These are phyloP conservation scores for Lampris megalopsis DNA, from an alignment of 2,113 vertebrate species.

Conservation along the genomic window DNA sequence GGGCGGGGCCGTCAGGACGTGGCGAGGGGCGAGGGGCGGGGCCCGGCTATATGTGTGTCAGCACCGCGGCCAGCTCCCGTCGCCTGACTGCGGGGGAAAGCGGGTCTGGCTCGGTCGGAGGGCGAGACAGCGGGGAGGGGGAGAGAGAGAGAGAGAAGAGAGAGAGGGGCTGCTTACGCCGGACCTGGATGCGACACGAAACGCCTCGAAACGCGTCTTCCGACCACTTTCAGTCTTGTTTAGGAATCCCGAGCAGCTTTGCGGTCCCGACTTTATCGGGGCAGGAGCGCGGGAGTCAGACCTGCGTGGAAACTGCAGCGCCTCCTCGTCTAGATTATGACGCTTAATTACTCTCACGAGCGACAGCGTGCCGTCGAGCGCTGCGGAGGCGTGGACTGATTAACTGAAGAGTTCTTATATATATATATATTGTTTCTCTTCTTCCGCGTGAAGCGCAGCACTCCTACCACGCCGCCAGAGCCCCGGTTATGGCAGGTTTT, in stretches of 20 bases:
- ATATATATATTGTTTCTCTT: background rate
- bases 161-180: too few species aligned
- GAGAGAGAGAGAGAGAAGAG: too few species aligned
- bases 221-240: too few species aligned
- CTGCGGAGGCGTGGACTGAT: slow-evolving; percentile 51
- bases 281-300: slow-evolving; percentile 22
- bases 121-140: too few species aligned
- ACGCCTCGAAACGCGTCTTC: too few species aligned
- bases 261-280: too few species aligned
- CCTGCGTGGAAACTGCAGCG: slow-evolving; percentile 59
- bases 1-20: background rate
- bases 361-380: slow-evolving; percentile 20
- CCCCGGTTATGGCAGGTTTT: slow-evolving; percentile 16
- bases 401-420: slow-evolving; percentile 38
- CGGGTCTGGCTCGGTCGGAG: background rate
- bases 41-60: slow-evolving; percentile 62
- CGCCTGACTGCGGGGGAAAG: slow-evolving; percentile 66
- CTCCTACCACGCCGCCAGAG: background rate
- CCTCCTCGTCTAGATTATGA: slow-evolving; percentile 57
- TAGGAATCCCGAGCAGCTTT: too few species aligned
- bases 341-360: slow-evolving; percentile 4
- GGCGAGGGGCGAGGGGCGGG: slow-evolving; percentile 39
- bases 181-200: too few species aligned
- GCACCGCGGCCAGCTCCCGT: slow-evolving; percentile 79
- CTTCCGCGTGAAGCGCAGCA: background rate